Percentiles rank a stretch among this genome's conserved stretches.
Conservation (phyloP, 2,113 vertebrate genomes). For the Burhinus bistriatus region DNA sequence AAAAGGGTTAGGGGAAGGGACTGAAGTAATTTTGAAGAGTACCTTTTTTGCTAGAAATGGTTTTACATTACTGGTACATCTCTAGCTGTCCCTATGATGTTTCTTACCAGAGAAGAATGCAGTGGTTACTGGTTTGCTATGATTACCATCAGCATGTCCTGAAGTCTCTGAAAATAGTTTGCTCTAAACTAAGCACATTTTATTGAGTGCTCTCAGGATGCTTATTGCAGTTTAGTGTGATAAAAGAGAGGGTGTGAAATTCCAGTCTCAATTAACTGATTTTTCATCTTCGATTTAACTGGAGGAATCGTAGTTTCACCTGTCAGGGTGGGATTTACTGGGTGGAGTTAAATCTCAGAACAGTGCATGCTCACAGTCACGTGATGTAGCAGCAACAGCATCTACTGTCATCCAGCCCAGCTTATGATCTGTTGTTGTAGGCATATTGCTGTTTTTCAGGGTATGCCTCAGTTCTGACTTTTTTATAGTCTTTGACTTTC, state of each 20-base stretch:
- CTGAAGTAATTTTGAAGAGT: not conserved
- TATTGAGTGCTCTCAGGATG: not conserved
- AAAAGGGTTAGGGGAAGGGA: not conserved
- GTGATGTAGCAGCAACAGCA: not conserved
- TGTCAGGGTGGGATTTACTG: not conserved
- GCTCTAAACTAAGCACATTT: not conserved
- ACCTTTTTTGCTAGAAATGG: not conserved
- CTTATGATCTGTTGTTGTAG: not conserved
- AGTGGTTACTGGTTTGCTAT: not conserved
- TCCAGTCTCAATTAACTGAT: not conserved
- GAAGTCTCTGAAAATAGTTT: not conserved
- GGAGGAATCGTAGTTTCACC: not conserved
- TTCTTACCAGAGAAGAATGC: not conserved
- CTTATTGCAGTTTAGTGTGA: not conserved
- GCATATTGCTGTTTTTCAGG: not conserved
- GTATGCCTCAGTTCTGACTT: not conserved
- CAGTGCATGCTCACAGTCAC: not conserved
- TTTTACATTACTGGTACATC: not conserved
- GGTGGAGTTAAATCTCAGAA: not conserved
- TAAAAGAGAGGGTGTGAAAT: not conserved
- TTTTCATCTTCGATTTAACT: not conserved
- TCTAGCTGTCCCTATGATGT: not conserved
- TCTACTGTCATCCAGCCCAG: not conserved
- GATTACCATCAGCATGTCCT: not conserved
- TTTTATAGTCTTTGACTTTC: not conserved